Conservation (phyloP, 2,888 invertebrate species). For the Venusia cambrica region DNA sequence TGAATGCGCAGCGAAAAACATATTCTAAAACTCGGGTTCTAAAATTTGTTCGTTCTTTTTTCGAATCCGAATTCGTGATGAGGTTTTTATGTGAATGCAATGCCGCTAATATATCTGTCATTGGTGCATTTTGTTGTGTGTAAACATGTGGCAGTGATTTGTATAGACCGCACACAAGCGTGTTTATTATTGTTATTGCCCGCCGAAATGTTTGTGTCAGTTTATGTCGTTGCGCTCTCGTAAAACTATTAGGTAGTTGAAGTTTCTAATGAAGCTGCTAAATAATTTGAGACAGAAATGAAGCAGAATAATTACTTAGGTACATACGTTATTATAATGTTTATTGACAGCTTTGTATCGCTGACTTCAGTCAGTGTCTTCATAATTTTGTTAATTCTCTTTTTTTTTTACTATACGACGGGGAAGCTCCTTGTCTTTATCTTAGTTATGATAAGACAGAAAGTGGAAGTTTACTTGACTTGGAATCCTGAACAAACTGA, state of each 20-base stretch:
- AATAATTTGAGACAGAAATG: constrained; percentile 25
- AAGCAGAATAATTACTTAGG: constrained; percentile 4
- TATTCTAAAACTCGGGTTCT: too few species aligned
- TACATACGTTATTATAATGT: neutral
- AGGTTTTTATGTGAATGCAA: constrained; percentile 54
- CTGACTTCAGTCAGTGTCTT: too few species aligned
- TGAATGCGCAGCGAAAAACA: too few species aligned
- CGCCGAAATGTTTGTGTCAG: constrained; percentile 67
- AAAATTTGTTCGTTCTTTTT: constrained; percentile 24
- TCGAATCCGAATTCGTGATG: constrained; percentile 25
- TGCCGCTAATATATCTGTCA: constrained; percentile 75
- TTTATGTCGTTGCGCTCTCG: constrained; percentile 57
- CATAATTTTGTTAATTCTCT: too few species aligned
- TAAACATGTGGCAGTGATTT: constrained; percentile 68
- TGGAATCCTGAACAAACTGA: too few species aligned
- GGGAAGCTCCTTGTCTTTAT: too few species aligned
- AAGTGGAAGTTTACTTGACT: too few species aligned
- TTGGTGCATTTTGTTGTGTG: constrained; percentile 66
- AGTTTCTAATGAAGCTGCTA: constrained; percentile 37
- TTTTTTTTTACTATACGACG: too few species aligned
- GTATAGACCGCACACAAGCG: constrained; percentile 63
- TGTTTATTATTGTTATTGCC: constrained; percentile 62
- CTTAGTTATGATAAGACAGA: too few species aligned
- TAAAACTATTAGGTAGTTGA: constrained; percentile 71
- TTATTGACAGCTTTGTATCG: too few species aligned